These are phyloP conservation scores for Mustela nigripes DNA, from an alignment of 2,113 vertebrate genomes.

Conservation along the genomic window DNA sequence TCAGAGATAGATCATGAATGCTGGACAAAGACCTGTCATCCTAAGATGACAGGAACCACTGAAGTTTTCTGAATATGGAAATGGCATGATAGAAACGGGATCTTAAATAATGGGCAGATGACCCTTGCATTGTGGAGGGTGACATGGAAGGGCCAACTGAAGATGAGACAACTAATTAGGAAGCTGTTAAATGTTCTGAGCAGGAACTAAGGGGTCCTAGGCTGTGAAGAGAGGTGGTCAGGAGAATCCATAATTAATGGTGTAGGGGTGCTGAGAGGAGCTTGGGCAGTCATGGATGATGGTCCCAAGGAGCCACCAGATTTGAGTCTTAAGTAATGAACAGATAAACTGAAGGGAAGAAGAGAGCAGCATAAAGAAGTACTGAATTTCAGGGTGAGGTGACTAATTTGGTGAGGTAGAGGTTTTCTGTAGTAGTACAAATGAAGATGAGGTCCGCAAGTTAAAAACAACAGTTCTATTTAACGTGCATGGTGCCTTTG, in stretches of 20 bases:
- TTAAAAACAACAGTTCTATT: not conserved
- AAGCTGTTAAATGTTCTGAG: not conserved
- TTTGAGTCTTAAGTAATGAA: not conserved
- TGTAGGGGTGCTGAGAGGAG: not conserved
- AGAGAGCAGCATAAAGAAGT: not conserved
- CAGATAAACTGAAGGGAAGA: not conserved
- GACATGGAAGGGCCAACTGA: not conserved
- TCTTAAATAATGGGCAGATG: not conserved
- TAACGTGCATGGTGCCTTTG: accelerated
- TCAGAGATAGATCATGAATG: not conserved
- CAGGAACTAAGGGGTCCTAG: not conserved
- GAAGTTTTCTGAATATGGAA: not conserved
- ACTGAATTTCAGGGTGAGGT: not conserved
- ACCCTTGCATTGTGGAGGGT: not conserved
- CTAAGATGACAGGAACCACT: not conserved
- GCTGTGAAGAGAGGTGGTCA: not conserved
- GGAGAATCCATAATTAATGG: not conserved
- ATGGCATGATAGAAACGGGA: not conserved
- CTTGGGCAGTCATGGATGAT: not conserved
- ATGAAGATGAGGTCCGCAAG: not conserved
- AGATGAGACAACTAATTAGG: not conserved
- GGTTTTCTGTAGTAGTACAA: not conserved
- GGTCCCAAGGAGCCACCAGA: not conserved
- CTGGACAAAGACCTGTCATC: not conserved
- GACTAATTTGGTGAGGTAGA: not conserved